Percentiles rank a stretch among this genome's conserved stretches.
phyloP scores from a whole-genome alignment of 2,113 vertebrate genomes.

The Rattus norvegicus region GRCr8 NC_086019.1:101970001-101970500 shows the following conservation, averaged over 20 bases:
- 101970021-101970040: neutral
- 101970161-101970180: neutral
- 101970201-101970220: neutral
- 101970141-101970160: neutral
- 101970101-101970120: neutral
- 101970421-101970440: neutral
- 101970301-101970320: neutral
- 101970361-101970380: neutral
- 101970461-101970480: slow-evolving; percentile 64
- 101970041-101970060: neutral
- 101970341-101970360: neutral
- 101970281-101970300: neutral
- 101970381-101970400: too few relatives aligned
- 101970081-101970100: neutral
- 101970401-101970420: too few relatives aligned
- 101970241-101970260: too few relatives aligned
- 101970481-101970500: slow-evolving; percentile 73
- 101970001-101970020: neutral
- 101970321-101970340: neutral
- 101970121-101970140: neutral
- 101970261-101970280: neutral
- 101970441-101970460: slow-evolving; percentile 42
- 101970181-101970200: neutral
- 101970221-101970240: too few relatives aligned
- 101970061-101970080: neutral